Evolutionary conservation across 2,113 vertebrate genomes (phyloP).

Genomic region (Genyomyrus donnyi): DNA sequence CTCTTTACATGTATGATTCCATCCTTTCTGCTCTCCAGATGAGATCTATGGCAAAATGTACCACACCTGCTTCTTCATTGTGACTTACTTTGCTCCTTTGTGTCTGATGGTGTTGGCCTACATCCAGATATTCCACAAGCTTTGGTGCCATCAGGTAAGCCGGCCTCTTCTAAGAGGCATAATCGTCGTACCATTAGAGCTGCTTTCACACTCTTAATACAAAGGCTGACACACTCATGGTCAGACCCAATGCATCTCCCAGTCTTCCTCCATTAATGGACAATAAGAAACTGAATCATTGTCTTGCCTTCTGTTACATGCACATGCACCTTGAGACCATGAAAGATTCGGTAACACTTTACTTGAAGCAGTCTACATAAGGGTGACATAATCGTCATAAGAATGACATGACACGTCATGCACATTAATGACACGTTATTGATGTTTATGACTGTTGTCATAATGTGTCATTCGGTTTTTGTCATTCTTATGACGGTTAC

Average conservation of each 20-base stretch:
- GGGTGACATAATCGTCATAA: too few species aligned
- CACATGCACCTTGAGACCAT: neutral
- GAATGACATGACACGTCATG: too few species aligned
- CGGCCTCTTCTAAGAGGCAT: neutral
- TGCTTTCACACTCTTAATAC: neutral
- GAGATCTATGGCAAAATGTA: constrained; percentile 90
- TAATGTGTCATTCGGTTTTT: too few species aligned
- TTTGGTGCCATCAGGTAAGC: constrained; percentile 90
- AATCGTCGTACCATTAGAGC: neutral
- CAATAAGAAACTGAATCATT: neutral
- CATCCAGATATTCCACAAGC: constrained; percentile 91
- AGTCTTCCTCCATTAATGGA: neutral
- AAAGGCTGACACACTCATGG: neutral
- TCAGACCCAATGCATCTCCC: neutral
- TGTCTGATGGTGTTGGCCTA: constrained; percentile 96
- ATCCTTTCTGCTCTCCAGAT: constrained; percentile 54
- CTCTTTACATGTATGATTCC: neutral
- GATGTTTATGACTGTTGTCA: too few species aligned
- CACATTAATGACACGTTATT: too few species aligned
- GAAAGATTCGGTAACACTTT: neutral
- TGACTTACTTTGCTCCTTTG: constrained; percentile 87
- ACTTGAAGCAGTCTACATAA: too few species aligned
- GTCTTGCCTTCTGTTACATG: neutral
- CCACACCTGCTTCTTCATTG: constrained; percentile 89
- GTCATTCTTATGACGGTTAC: too few species aligned